Base-by-base conservation (phyloP, 2,888 invertebrate genomes). In the Dicyrtomina minuta region DNA sequence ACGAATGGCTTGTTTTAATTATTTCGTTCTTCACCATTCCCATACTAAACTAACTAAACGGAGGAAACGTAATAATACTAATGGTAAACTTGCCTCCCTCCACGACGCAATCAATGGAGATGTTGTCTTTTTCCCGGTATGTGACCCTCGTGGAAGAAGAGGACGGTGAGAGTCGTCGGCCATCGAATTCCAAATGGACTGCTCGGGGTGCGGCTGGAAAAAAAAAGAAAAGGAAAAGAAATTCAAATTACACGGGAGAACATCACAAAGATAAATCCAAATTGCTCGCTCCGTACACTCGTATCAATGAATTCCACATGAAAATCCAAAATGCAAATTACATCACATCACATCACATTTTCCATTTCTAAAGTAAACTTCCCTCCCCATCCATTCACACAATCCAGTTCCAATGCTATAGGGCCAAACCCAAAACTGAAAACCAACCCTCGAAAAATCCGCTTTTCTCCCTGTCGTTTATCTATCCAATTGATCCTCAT, bases 131-230 rank as follows among this genome's bases (percentile, higher is more conserved):
- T 70, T 78, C 77, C 49, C 77, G 64, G 70, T 75, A 78, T 46
- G 77, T 78, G 49, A 76, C 77, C 70, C 74, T 70, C 27, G 70
- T 68, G 39, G 74, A 71, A 55, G 73, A 71, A 39, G 74, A 68
- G 68, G 75, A 71, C 68, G 76, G 73, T 56, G 75, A 70, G 61
- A 75, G 66, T 66, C 75, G 74, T 51, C 76, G 74, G 79, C 92
- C 91, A 82, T 93, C 93, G 82, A 93, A 91, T 80, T 92, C 87
- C 79, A 93, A 85, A 83, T 92, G 93, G 74, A 92, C 91, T 59
- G 91, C 88, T 74, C 91, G 88, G 24, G 93, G 93, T 55, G 90
- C 86, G 83, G 93, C 93, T 93, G 86, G 60, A 85, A 84, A 71
- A 76, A 77, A 79, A 76, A 68, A 69, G 62, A 69, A 73, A 26